Conservation (phyloP, 2,888 invertebrate genomes). For the Parelbella ahira region DNA sequence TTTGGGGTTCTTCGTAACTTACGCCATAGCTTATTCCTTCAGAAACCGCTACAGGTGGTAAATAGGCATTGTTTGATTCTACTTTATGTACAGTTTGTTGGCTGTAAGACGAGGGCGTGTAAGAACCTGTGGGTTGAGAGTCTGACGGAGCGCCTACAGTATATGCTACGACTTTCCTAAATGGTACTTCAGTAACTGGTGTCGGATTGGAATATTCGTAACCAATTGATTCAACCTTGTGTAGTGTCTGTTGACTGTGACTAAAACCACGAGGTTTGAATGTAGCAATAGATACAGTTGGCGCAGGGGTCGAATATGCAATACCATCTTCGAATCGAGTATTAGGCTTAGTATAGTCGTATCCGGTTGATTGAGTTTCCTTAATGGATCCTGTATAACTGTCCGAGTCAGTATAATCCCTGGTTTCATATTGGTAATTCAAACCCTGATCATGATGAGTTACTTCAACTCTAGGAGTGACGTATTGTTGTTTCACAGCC, state of each 20-base stretch:
- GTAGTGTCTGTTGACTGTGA: conserved; percentile 57
- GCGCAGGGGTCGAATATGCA: conserved; percentile 54
- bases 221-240: conserved; percentile 50
- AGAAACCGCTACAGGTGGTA: conserved; percentile 8
- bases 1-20: conserved; percentile 34
- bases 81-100: conserved; percentile 52
- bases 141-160: conserved; percentile 55
- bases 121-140: conserved; percentile 43
- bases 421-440: conserved; percentile 45
- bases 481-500: conserved; percentile 45
- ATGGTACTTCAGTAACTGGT: conserved; percentile 61
- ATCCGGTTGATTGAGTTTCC: conserved; percentile 33
- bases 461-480: conserved; percentile 49
- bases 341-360: conserved; percentile 51
- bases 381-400: conserved; percentile 27
- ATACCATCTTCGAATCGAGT: conserved; percentile 63
- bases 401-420: conserved; percentile 33
- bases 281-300: conserved; percentile 53
- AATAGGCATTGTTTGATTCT: conserved; percentile 32
- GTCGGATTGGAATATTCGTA: conserved; percentile 54
- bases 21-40: conserved; percentile 35
- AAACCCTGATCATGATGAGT: conserved; percentile 51
- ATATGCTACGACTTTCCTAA: conserved; percentile 64
- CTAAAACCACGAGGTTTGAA: conserved; percentile 57
- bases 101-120: conserved; percentile 31